Conservation (phyloP, 2,888 invertebrate genomes). For the Lissonota sp. region DNA sequence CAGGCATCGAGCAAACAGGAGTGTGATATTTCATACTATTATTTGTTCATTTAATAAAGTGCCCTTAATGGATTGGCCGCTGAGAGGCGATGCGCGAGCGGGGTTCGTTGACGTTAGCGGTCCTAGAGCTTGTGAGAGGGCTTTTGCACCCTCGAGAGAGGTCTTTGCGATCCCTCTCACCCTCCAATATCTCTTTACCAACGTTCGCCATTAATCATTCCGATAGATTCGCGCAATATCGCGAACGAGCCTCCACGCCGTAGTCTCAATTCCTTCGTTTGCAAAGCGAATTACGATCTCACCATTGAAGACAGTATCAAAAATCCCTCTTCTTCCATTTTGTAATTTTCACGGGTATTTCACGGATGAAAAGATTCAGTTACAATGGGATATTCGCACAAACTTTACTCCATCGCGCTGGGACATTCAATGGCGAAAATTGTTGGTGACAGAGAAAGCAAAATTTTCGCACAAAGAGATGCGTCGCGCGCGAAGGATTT, state of each 20-base stretch:
- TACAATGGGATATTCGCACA: no score
- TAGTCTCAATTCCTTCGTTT: background rate
- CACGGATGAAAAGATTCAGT: no score
- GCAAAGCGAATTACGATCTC: background rate
- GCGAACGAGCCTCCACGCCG: conserved; percentile 17
- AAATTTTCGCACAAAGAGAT: background rate
- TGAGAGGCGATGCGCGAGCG: conserved; percentile 8
- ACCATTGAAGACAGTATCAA: background rate
- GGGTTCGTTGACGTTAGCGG: conserved; percentile 33
- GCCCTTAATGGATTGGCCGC: conserved; percentile 76
- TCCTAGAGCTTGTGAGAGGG: background rate
- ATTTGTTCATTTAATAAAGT: conserved; percentile 79
- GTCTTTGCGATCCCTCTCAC: conserved; percentile 37
- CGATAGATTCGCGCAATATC: conserved; percentile 51
- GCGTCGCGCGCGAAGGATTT: background rate
- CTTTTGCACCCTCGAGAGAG: conserved; percentile 16
- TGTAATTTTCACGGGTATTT: background rate
- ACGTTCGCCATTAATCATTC: conserved; percentile 50
- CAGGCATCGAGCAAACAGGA: conserved; percentile 64
- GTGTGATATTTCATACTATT: conserved; percentile 78
- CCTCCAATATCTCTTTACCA: conserved; percentile 29
- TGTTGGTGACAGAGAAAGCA: no score
- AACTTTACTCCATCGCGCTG: no score
- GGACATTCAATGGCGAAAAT: no score
- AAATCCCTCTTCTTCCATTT: background rate